Conservation (phyloP, 2,888 invertebrate genomes). For the Zeuzera pyrina region DNA sequence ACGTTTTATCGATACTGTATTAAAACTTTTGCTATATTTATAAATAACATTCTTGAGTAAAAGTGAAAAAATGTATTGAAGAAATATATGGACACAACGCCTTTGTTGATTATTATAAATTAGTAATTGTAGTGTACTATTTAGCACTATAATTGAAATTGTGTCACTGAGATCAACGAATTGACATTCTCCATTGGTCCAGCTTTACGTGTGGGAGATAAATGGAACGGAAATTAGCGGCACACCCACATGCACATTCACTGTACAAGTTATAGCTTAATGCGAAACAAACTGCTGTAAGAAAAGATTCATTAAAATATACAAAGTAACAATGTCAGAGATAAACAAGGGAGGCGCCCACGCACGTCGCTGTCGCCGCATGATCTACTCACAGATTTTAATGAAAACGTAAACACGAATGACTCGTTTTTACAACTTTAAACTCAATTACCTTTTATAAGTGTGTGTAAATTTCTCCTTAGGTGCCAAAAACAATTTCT, state of each 20-base stretch:
- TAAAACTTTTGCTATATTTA: too few species aligned
- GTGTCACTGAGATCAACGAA: constrained; percentile 25
- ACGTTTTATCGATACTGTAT: too few species aligned
- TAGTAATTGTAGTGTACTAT: too few species aligned
- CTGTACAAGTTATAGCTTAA: constrained; percentile 36
- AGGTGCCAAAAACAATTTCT: too few species aligned
- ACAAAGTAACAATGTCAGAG: constrained; percentile 29
- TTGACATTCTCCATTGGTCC: constrained; percentile 23
- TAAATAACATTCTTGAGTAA: too few species aligned
- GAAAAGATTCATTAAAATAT: constrained; percentile 34
- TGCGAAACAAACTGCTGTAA: constrained; percentile 22
- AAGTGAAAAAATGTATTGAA: too few species aligned
- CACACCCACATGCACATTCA: constrained; percentile 35
- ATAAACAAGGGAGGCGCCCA: constrained; percentile 25
- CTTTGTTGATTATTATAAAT: too few species aligned
- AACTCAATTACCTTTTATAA: too few species aligned
- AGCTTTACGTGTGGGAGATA: constrained; percentile 18
- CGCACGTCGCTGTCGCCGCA: constrained; percentile 7
- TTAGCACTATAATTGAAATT: constrained; percentile 17
- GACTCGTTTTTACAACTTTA: not conserved
- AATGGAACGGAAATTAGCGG: constrained; percentile 43
- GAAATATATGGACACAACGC: too few species aligned
- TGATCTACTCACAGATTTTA: too few species aligned
- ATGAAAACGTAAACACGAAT: not conserved
- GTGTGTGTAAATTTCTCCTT: too few species aligned